A percentile compares a stretch with the other conserved stretches of the same genome.
Conservation (phyloP, 2,797 vertebrate genomes). For the Ibycter americanus region DNA sequence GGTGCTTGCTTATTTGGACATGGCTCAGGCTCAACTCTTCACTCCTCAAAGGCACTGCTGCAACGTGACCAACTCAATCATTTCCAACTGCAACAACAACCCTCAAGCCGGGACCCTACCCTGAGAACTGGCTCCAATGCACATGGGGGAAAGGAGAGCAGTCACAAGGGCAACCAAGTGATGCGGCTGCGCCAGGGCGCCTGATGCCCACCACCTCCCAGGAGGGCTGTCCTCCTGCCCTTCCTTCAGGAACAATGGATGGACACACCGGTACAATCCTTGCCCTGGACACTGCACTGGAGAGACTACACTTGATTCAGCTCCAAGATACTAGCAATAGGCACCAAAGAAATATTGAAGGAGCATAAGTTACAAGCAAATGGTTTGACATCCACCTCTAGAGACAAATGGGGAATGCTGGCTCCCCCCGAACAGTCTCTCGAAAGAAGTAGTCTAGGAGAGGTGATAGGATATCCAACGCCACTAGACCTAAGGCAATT, state of each 20-base stretch:
- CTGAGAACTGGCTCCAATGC: background rate
- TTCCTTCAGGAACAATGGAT: background rate
- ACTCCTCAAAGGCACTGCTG: slow-evolving; percentile 27
- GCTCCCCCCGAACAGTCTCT: background rate
- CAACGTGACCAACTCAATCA: background rate
- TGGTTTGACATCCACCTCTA: background rate
- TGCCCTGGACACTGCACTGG: background rate
- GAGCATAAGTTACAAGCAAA: background rate
- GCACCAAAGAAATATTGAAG: background rate
- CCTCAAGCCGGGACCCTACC: background rate
- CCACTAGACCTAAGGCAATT: background rate
- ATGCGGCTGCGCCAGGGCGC: background rate
- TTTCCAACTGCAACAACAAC: background rate
- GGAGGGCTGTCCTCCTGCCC: background rate
- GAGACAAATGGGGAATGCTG: background rate
- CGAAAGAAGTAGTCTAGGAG: background rate
- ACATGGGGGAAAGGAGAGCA: background rate
- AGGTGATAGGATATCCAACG: background rate
- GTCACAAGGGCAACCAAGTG: background rate
- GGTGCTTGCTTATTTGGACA: slow-evolving; percentile 22
- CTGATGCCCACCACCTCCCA: background rate
- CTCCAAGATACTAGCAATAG: background rate
- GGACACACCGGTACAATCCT: background rate
- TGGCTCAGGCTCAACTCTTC: slow-evolving; percentile 6
- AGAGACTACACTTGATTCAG: background rate